Base-by-base conservation (phyloP, 2,888 invertebrate genomes). In the Caenorhabditis uteleia region DNA sequence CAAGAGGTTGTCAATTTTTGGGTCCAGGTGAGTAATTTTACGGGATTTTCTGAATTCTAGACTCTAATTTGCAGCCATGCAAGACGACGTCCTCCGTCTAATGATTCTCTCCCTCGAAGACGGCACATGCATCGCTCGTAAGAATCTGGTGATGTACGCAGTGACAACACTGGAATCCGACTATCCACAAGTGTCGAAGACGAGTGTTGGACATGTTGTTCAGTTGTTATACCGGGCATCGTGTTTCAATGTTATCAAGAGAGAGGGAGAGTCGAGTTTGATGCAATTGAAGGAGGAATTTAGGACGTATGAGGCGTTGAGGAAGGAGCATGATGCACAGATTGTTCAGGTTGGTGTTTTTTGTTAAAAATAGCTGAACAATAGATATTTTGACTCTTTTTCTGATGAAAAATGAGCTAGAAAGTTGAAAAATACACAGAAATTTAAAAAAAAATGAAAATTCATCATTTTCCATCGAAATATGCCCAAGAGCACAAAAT, bases 161-260 rank as follows among this genome's bases (percentile, higher is more conserved):
- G 95, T 98, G 65, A 95, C 97, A 86, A 89, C 93, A 82, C 87
- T 98, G 75, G 92, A 93, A 85, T 77, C 82, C 4, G 84, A 84
- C 56, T 87, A 85, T 71, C 93, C 95, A 42, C 93, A 94, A 84
- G 95, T 95, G 57, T 95, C 95, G 20, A 98, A 98, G 87, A 98
- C 97, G 27, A 94, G 94, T 84, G 95, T 98, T 84, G 97, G 97
- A 12, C 97, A 98, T 86, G 97, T 98, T 40, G 95, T 98, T 53
- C 98, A 98, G 85, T 88, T 98, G 48, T 87, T 98, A 25, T 98
- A 98, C 85, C 88, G 97, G 77, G 97, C 97, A 45, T 95, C 95
- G 66, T 97, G 97, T 86, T 98, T 98, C 86, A 95, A 94, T 88
- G 95, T 92, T 84, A 54, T 75, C 40, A 74, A 75, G 47, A 39